Evolutionary conservation across 2,797 vertebrate species (phyloP).

Genomic region (Leuciscus waleckii): DNA sequence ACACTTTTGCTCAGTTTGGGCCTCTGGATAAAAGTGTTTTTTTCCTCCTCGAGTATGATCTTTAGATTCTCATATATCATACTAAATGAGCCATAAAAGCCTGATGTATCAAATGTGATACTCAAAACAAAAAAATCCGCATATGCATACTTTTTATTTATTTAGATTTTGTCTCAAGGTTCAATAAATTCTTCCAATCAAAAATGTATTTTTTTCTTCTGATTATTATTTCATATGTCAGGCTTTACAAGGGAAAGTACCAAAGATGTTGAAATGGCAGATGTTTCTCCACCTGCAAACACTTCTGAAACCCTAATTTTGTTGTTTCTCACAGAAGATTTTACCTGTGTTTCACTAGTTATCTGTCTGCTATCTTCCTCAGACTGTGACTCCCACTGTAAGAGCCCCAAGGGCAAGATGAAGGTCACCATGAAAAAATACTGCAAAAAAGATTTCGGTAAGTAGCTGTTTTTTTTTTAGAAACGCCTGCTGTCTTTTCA

Average conservation of each 20-base stretch:
- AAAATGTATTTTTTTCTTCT: too few species aligned
- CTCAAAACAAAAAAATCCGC: neutral
- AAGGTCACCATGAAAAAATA: constrained; percentile 99
- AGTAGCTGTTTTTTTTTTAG: constrained; percentile 70
- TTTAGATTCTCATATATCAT: neutral
- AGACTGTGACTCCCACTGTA: constrained; percentile 97
- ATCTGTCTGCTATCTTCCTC: constrained; percentile 36
- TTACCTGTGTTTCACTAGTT: constrained; percentile 10
- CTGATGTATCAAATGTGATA: neutral
- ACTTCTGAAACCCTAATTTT: neutral
- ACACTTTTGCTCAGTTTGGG: neutral
- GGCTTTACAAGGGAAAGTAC: neutral
- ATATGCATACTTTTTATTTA: neutral
- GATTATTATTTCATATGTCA: neutral
- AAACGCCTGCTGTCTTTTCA: constrained; percentile 28
- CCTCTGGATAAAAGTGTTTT: neutral
- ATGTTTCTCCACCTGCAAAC: neutral
- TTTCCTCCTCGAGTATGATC: neutral
- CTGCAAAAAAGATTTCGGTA: constrained; percentile 98
- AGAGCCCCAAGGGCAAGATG: constrained; percentile 96
- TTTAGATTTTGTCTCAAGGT: neutral
- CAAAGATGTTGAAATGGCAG: neutral
- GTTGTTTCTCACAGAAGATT: constrained; percentile 17
- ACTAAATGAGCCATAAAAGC: neutral
- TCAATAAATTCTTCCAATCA: neutral